Evolutionary conservation across 2,113 vertebrate genomes (phyloP).

Genomic region (Mobula hypostoma): DNA sequence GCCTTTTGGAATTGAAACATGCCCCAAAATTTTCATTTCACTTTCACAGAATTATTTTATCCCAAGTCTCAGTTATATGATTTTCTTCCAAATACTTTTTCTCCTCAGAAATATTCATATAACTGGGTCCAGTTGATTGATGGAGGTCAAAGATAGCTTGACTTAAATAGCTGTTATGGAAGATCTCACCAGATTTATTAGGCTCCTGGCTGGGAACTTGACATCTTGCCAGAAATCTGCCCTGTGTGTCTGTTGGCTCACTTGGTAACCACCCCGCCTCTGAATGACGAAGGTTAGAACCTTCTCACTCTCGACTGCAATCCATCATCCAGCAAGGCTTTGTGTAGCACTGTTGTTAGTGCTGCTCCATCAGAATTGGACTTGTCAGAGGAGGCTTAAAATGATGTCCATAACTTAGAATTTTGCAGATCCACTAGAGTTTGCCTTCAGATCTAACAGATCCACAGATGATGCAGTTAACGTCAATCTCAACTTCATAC

Average conservation of each 20-base stretch:
- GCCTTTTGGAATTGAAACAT: background rate
- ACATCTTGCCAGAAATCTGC: background rate
- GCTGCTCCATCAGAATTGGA: background rate
- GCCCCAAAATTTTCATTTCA: background rate
- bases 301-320: background rate
- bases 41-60: background rate
- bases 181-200: conserved; percentile 20
- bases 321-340: background rate
- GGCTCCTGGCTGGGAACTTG: conserved; percentile 1
- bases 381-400: background rate
- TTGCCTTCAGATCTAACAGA: too few relatives aligned
- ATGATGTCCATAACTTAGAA: background rate
- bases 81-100: background rate
- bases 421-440: too few relatives aligned
- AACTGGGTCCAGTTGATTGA: conserved; percentile 14
- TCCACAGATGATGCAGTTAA: too few relatives aligned
- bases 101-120: conserved; percentile 1
- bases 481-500: too few relatives aligned
- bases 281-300: background rate
- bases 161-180: background rate
- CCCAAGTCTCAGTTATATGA: background rate
- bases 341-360: background rate
- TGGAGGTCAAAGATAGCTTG: conserved; percentile 4
- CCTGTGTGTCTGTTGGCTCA: background rate
- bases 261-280: background rate